A percentile compares a stretch with the other conserved stretches of the same genome.
These are phyloP conservation scores for Anguilla pacifica DNA, from an alignment of 2,797 vertebrate genomes.

Conservation along the genomic window DNA sequence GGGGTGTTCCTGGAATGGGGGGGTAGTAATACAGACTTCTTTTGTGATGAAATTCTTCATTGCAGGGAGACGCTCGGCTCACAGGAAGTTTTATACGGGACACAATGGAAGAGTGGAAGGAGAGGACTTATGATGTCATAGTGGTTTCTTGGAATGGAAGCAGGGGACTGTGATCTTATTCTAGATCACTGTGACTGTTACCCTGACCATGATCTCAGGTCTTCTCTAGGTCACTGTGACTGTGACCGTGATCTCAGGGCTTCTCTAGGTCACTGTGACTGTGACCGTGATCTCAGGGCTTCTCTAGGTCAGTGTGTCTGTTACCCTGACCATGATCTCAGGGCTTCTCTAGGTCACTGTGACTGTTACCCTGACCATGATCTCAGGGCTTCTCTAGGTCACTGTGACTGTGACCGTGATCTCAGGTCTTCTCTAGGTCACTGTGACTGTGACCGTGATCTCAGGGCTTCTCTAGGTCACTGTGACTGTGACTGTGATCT, in stretches of 20 bases:
- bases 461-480: not conserved
- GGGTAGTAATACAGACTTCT: constrained; percentile 16
- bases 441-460: not conserved
- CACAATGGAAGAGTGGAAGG: not conserved
- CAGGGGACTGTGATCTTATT: not conserved
- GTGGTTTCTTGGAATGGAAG: not conserved
- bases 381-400: not conserved
- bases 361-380: not conserved
- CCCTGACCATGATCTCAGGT: not conserved
- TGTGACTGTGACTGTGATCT: not conserved
- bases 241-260: not conserved
- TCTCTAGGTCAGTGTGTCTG: not conserved
- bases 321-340: not conserved
- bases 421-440: not conserved
- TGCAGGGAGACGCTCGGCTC: not conserved
- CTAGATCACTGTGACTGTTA: too few relatives aligned
- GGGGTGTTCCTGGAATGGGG: constrained; percentile 37
- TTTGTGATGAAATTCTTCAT: not conserved
- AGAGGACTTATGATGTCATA: not conserved
- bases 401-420: not conserved
- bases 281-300: not conserved
- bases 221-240: not conserved
- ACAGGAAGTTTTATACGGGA: not conserved
- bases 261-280: not conserved
- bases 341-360: not conserved